A percentile compares a stretch with the other conserved stretches of the same genome.
phyloP scores from a whole-genome alignment of 2,888 invertebrate species.

The Scaptomyza flava region DNA sequence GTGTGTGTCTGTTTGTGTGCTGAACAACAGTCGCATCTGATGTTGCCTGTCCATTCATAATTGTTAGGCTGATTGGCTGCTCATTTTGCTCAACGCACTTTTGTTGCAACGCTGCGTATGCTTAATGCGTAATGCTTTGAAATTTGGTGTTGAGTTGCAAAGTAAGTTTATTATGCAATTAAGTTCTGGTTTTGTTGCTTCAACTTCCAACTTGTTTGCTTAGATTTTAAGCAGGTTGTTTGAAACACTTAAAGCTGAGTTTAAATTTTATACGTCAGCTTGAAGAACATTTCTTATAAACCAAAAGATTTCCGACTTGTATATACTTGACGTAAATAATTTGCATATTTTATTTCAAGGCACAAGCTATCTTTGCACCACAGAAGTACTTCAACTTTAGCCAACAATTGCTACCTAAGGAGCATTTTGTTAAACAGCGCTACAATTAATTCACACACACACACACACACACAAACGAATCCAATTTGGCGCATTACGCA shows the following conservation, averaged over 20 bases:
- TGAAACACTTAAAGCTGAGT: no score
- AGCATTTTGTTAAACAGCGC: conserved; percentile 60
- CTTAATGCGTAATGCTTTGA: conserved; percentile 10
- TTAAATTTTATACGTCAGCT: no score
- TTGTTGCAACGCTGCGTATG: conserved; percentile 30
- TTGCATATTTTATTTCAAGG: not conserved
- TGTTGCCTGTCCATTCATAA: conserved; percentile 23
- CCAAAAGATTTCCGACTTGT: not conserved
- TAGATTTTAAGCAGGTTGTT: not conserved
- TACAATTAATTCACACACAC: conserved; percentile 53
- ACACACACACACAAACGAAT: conserved; percentile 10
- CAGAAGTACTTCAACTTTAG: conserved; percentile 49
- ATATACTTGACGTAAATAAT: not conserved
- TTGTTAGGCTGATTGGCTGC: conserved; percentile 37
- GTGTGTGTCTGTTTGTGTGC: not conserved
- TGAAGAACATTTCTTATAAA: not conserved
- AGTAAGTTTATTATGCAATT: conserved; percentile 42
- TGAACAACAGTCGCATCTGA: not conserved
- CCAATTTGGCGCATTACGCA: conserved; percentile 59
- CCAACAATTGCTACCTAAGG: conserved; percentile 69
- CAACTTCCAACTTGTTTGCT: conserved; percentile 54
- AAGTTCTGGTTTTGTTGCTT: conserved; percentile 33
- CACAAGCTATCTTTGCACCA: conserved; percentile 1
- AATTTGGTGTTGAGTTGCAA: not conserved
- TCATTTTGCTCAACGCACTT: conserved; percentile 12